Conservation (phyloP, 2,888 invertebrate species). For the Epinotia nisella region DNA sequence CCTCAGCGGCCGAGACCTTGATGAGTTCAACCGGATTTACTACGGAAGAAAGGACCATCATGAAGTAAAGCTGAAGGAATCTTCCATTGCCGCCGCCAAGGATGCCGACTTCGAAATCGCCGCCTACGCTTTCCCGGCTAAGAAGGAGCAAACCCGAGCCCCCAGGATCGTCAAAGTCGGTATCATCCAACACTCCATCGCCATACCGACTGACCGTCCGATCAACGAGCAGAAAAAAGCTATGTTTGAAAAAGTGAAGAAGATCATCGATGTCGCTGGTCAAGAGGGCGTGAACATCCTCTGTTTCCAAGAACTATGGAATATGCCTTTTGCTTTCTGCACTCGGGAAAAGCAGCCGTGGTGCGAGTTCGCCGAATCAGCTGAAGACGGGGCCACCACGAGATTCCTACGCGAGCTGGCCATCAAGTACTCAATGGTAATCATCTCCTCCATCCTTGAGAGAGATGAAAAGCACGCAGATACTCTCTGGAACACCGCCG, state of each 20-base stretch:
- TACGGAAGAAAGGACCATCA: constrained; percentile 73
- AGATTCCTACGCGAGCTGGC: constrained; percentile 92
- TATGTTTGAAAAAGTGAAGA: constrained; percentile 90
- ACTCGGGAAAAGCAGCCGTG: constrained; percentile 98
- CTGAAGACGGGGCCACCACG: constrained; percentile 94
- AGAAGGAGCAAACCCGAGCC: constrained; percentile 83
- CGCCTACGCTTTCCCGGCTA: constrained; percentile 77
- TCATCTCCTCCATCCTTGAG: constrained; percentile 97
- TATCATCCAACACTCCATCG: constrained; percentile 94
- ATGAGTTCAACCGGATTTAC: constrained; percentile 79
- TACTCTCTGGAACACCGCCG: constrained; percentile 97
- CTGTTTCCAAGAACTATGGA: constrained; percentile 99
- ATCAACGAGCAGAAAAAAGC: constrained; percentile 92
- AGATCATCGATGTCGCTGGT: constrained; percentile 93
- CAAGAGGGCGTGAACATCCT: constrained; percentile 94
- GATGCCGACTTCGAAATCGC: constrained; percentile 83
- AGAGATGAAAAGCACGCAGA: constrained; percentile 94
- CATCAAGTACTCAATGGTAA: constrained; percentile 94
- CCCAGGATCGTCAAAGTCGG: constrained; percentile 93
- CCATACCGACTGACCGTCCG: constrained; percentile 90
- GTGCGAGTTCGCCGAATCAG: constrained; percentile 98
- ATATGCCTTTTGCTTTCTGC: constrained; percentile 99
- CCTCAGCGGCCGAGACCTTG: constrained; percentile 73
- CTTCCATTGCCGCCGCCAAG: constrained; percentile 83
- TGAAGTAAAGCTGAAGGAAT: constrained; percentile 72